Evolutionary conservation across 2,797 vertebrate species (phyloP).

Genomic region (Clangula hyemalis): DNA sequence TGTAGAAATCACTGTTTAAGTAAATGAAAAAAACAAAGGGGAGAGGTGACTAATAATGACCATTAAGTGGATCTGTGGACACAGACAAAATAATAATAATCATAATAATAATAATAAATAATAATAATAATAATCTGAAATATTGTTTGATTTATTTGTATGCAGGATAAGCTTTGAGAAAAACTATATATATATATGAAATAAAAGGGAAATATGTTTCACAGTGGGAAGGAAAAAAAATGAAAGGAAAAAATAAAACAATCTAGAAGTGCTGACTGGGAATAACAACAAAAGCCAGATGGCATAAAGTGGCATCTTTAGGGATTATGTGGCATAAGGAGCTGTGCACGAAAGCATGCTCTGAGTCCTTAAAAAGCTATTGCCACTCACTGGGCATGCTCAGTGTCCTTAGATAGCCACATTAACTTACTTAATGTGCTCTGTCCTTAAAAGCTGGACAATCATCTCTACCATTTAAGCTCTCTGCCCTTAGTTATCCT

Average conservation of each 20-base stretch:
- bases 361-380: slow-evolving; percentile 71
- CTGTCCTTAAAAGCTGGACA: slow-evolving; percentile 55
- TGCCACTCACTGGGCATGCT: slow-evolving; percentile 61
- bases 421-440: slow-evolving; percentile 54
- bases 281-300: slow-evolving; percentile 80
- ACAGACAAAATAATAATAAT: slow-evolving; percentile 3
- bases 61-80: background rate
- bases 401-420: slow-evolving; percentile 76
- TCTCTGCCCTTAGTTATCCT: slow-evolving; percentile 45
- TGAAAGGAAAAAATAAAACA: background rate
- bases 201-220: slow-evolving; percentile 72
- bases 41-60: background rate
- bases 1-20: background rate
- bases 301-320: slow-evolving; percentile 80
- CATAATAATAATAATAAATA: background rate
- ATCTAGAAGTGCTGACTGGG: slow-evolving; percentile 79
- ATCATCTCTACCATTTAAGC: slow-evolving; percentile 50
- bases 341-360: slow-evolving; percentile 69
- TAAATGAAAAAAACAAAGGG: background rate
- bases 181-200: slow-evolving; percentile 4
- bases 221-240: slow-evolving; percentile 43
- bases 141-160: slow-evolving; percentile 63
- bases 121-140: slow-evolving; percentile 9
- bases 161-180: slow-evolving; percentile 37
- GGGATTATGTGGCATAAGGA: slow-evolving; percentile 78